Conservation (phyloP, 2,113 vertebrate species). For the Neolamprologus longior region DNA sequence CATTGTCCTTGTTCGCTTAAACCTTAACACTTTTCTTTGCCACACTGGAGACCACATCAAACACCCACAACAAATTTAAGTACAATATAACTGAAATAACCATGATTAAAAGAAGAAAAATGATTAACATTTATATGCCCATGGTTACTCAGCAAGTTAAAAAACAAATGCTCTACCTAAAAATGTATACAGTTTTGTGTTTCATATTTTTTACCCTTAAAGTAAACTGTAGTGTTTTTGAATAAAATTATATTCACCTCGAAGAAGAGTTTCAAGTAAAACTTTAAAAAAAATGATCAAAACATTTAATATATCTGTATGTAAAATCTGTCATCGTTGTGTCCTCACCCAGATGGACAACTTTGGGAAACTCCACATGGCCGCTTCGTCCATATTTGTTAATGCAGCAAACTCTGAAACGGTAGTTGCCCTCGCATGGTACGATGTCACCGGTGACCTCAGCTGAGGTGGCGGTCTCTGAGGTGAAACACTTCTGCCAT, state of each 20-base stretch:
- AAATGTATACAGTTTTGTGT: not conserved
- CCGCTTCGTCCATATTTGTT: constrained; percentile 83
- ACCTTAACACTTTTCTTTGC: not conserved
- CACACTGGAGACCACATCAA: not conserved
- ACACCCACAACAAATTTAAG: not conserved
- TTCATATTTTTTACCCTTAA: not conserved
- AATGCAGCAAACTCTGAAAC: constrained; percentile 81
- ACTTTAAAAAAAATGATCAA: not conserved
- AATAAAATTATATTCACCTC: not conserved
- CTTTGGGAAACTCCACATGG: constrained; percentile 81
- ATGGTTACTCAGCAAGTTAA: not conserved
- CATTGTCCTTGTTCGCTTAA: not conserved
- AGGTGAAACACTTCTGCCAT: constrained; percentile 85
- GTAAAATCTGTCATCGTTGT: not conserved
- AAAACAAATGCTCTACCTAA: not conserved
- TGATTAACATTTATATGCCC: not conserved
- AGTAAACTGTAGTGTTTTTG: not conserved
- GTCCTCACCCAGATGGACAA: constrained; percentile 78
- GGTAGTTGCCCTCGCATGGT: constrained; percentile 78
- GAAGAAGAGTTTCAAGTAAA: not conserved
- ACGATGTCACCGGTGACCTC: constrained; percentile 77
- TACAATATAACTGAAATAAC: not conserved
- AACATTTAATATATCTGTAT: not conserved
- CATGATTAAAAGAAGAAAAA: not conserved
- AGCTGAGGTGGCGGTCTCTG: constrained; percentile 70